These are phyloP conservation scores for Sapajus apella DNA, from an alignment of 2,113 vertebrate genomes.

Conservation along the genomic window DNA sequence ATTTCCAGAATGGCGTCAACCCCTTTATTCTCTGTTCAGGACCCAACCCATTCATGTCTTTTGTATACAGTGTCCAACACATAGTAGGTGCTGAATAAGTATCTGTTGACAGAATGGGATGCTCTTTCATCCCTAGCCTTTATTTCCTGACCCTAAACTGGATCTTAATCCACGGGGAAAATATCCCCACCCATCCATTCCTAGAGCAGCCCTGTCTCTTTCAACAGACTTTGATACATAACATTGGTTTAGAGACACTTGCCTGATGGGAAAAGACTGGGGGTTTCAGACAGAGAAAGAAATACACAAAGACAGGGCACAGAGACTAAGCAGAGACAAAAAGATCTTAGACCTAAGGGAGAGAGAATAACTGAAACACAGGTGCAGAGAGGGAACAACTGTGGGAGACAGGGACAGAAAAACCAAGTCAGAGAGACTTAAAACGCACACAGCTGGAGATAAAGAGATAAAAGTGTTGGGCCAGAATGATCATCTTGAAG, in stretches of 20 bases:
- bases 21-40: neutral
- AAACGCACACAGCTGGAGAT: neutral
- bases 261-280: neutral
- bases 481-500: neutral
- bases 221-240: neutral
- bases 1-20: neutral
- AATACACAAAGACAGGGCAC: neutral
- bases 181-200: neutral
- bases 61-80: neutral
- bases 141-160: neutral
- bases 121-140: neutral
- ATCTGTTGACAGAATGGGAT: neutral
- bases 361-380: neutral
- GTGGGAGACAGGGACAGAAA: neutral
- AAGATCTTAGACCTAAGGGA: neutral
- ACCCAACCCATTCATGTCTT: neutral
- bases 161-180: neutral
- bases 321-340: neutral
- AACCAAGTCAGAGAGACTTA: neutral
- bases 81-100: neutral
- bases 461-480: neutral
- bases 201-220: neutral
- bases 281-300: constrained; percentile 9
- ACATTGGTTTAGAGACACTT: neutral
- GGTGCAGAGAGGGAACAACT: neutral